phyloP scores from a whole-genome alignment of 2,113 vertebrate species.

The Antigone vipio region DNA sequence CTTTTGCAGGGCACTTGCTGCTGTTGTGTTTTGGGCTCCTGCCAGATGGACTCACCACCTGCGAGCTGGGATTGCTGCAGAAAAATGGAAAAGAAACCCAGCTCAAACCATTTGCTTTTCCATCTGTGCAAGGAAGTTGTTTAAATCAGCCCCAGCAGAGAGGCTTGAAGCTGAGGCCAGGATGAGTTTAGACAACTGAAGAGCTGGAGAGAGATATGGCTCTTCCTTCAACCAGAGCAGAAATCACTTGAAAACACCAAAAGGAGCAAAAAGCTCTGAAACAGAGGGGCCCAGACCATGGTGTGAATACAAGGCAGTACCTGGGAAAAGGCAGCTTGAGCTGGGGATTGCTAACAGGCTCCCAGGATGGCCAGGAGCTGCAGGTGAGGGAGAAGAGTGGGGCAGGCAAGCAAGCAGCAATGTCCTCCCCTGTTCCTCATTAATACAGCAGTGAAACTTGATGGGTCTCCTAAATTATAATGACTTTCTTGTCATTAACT shows the following conservation, averaged over 20 bases:
- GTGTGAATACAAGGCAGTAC: not conserved
- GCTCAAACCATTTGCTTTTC: conserved; percentile 37
- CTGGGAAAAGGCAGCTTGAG: not conserved
- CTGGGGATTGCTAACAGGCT: not conserved
- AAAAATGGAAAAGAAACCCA: not conserved
- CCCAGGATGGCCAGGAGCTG: not conserved
- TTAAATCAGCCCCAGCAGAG: not conserved
- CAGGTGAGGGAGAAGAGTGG: not conserved
- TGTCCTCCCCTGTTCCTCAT: not conserved
- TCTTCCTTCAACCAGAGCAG: not conserved
- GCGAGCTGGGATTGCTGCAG: not conserved
- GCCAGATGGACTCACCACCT: conserved; percentile 44
- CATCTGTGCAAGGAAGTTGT: conserved; percentile 17
- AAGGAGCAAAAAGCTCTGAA: not conserved
- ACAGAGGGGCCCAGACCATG: rapidly evolving
- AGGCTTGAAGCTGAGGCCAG: not conserved
- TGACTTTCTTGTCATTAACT: conserved; percentile 41
- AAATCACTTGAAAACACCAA: not conserved
- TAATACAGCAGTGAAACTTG: not conserved
- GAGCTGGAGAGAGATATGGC: not conserved
- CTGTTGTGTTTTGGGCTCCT: not conserved
- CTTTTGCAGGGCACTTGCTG: not conserved
- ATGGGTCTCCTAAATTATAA: conserved; percentile 16
- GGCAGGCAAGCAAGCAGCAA: not conserved
- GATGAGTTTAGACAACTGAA: not conserved